Evolutionary conservation across 2,797 vertebrate species (phyloP), one percentile per base, ranked within the genome.

Genomic region (Mus spretus): DNA sequence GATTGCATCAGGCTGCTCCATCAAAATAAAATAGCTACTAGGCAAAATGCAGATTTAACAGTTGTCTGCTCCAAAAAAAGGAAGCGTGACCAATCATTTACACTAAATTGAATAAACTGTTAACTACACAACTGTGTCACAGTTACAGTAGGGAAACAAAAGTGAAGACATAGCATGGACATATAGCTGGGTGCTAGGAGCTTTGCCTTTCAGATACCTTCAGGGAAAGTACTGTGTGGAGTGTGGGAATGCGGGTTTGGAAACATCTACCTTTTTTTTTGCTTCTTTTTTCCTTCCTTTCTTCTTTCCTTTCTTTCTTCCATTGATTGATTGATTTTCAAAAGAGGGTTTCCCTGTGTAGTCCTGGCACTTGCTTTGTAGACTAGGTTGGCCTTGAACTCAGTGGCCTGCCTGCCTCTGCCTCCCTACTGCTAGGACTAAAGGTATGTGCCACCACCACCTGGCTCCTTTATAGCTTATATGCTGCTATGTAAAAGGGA

Each of bases 401-500:
- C 28, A 34, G 17, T 67, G 19, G 0, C 65, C 31, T 65, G 28
- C 40, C 28, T 47, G 31, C 28, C 59, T 85, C 65, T n/a, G 34
- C 61, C 11, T 67, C 61, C 83, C 19, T 24, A 13, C 10, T 67
- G 40, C 44, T 85, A n/a, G 31, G 44, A 50, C 47, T 65, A 34
- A 84, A 65, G 40, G 61, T 14, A 61, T 84, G 28, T 10, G 7
- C 31, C 44, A n/a, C 37, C 59, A 63, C 63, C 61, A 12, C 59
- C 59, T 34, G 1, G 0, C 40, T 50, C 6, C 50, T 94, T 97
- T 34, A 59, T 83, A 94, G 37, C 44, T 82, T 97, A 78, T 96
- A 57, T 98, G 97, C 90, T 96, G 79, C 4, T 75, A 65, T 90
- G 92, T 87, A 92, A 85, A 97, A 65, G 47, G 81, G 82, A 92